A percentile compares a stretch with the other conserved stretches of the same genome.
phyloP scores from a whole-genome alignment of 1,140 invertebrate species.

The Nasonia vitripennis region DNA sequence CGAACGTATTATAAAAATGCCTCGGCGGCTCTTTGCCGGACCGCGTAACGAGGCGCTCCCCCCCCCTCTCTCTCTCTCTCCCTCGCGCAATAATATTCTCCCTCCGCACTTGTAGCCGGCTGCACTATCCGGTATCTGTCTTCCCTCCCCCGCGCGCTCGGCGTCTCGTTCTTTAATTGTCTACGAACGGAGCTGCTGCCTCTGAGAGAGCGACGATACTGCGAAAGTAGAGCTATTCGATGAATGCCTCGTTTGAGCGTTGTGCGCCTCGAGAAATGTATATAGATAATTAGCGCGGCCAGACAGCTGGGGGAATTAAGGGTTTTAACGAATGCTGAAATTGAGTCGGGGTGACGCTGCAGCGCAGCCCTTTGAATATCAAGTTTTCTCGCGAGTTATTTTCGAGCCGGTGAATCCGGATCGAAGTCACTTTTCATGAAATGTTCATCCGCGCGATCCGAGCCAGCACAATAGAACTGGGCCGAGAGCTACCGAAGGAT shows the following conservation, averaged over 20 bases:
- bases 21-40: neutral
- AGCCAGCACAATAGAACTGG: too few relatives aligned
- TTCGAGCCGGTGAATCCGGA: too few relatives aligned
- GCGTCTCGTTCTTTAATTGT: too few relatives aligned
- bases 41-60: neutral
- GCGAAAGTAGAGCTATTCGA: too few relatives aligned
- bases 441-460: too few relatives aligned
- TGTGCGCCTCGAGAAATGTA: neutral
- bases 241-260: neutral
- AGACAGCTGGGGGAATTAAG: neutral
- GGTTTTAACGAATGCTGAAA: neutral
- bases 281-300: neutral
- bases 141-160: too few relatives aligned
- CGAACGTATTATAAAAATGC: conserved; percentile 26
- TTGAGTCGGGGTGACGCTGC: neutral
- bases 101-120: neutral
- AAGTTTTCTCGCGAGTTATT: neutral
- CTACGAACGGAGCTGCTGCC: too few relatives aligned
- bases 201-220: too few relatives aligned
- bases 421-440: too few relatives aligned
- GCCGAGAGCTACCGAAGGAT: too few relatives aligned
- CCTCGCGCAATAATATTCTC: neutral
- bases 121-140: neutral
- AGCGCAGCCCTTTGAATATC: neutral
- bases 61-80: too few relatives aligned